Conservation (phyloP, 2,797 vertebrate species). For the Phrynocephalus guinanensis region DNA sequence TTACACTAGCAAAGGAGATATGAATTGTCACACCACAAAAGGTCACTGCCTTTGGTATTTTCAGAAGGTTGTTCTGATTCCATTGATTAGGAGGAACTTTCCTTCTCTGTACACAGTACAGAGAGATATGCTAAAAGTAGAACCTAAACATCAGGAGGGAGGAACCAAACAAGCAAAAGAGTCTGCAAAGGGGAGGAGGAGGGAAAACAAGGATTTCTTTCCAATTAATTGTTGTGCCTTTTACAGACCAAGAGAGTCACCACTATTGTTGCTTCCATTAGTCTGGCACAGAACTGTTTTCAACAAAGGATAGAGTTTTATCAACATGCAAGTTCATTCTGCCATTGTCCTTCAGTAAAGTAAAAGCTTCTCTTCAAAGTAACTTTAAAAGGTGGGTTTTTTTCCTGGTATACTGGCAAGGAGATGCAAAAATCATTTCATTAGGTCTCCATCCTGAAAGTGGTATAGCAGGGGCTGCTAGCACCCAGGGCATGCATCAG, state of each 20-base stretch:
- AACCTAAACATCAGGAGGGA: slow-evolving; percentile 8
- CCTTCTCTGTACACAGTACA: slow-evolving; percentile 11
- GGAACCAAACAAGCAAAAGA: not conserved
- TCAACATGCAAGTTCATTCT: not conserved
- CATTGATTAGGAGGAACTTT: slow-evolving; percentile 4
- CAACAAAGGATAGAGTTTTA: slow-evolving; percentile 5
- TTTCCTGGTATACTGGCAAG: no score
- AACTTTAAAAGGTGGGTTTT: not conserved
- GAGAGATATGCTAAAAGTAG: not conserved
- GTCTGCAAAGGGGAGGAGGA: not conserved
- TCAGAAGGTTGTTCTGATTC: slow-evolving; percentile 7
- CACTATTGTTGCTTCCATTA: slow-evolving; percentile 32
- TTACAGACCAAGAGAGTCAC: not conserved
- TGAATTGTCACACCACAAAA: not conserved
- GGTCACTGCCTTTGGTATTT: slow-evolving; percentile 25
- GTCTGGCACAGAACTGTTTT: slow-evolving; percentile 42
- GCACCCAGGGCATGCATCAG: no score
- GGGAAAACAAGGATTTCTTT: not conserved
- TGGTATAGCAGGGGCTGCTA: no score
- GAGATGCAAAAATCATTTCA: not conserved
- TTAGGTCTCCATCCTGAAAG: not conserved
- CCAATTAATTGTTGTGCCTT: not conserved
- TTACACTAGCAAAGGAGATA: slow-evolving; percentile 3
- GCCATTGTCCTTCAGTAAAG: not conserved
- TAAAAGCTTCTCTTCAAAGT: not conserved